These are phyloP conservation scores for Chironomus tepperi DNA, from an alignment of 1,140 invertebrate species.

Conservation along the genomic window DNA sequence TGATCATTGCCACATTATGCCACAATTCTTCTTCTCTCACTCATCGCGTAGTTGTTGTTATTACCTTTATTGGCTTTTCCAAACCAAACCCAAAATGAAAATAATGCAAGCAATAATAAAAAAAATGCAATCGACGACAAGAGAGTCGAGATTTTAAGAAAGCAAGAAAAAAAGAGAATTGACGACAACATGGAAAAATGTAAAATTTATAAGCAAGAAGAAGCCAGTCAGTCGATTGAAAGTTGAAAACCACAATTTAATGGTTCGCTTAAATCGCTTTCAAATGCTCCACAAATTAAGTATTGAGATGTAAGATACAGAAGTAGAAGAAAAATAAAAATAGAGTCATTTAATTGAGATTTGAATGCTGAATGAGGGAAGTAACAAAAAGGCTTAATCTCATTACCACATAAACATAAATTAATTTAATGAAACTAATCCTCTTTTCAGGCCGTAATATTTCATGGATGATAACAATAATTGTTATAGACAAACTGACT, in stretches of 20 bases:
- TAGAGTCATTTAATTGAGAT: no score
- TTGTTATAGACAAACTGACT: not conserved
- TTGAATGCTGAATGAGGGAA: no score
- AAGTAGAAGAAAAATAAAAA: no score
- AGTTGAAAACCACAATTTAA: conserved; percentile 18
- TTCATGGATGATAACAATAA: not conserved
- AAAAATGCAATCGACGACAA: not conserved
- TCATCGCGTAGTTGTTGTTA: not conserved
- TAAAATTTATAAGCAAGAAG: not conserved
- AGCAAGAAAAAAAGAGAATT: not conserved
- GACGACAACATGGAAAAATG: conserved; percentile 7
- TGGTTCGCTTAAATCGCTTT: not conserved
- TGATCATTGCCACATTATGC: not conserved
- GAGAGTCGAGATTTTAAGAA: not conserved
- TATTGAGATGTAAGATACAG: no score
- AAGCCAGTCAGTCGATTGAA: not conserved
- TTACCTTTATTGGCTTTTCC: not conserved
- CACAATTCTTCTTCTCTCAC: not conserved
- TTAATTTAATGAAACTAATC: not conserved
- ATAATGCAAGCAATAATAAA: not conserved
- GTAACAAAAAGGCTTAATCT: not conserved
- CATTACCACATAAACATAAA: conserved; percentile 14
- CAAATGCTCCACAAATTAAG: no score
- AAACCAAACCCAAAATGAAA: not conserved
- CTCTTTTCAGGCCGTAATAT: not conserved